These are phyloP conservation scores for Drosophila nigrodunni DNA, from an alignment of 1,140 invertebrate genomes.

Conservation along the genomic window DNA sequence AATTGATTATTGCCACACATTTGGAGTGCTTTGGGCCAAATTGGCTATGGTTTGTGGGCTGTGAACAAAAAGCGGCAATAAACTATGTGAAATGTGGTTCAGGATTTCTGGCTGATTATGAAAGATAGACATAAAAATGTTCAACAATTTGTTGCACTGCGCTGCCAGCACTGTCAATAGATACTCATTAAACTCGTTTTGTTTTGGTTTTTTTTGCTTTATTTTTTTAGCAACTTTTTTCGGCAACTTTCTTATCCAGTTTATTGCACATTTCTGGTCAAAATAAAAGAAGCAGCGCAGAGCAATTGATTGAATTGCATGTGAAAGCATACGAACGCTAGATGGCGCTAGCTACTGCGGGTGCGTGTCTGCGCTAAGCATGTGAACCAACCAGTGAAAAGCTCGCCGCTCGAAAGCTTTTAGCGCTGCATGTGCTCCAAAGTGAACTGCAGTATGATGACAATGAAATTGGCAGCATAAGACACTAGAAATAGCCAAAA, in stretches of 20 bases:
- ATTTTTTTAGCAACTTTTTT: constrained; percentile 1
- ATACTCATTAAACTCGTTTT: constrained; percentile 25
- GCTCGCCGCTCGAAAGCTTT: neutral
- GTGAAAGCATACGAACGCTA: neutral
- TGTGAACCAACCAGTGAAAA: neutral
- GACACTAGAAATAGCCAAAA: constrained; percentile 73
- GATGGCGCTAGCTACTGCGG: constrained; percentile 20
- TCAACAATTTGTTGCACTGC: too few species aligned
- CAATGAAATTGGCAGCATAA: constrained; percentile 72
- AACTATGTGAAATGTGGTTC: constrained; percentile 6
- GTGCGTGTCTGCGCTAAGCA: constrained; percentile 10
- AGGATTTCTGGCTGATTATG: constrained; percentile 13
- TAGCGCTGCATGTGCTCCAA: constrained; percentile 54
- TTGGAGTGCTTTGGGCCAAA: neutral
- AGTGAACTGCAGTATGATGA: constrained; percentile 73
- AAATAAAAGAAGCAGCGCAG: constrained; percentile 15
- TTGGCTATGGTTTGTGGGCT: constrained; percentile 29
- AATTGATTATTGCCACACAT: constrained; percentile 19
- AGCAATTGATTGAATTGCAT: constrained; percentile 15
- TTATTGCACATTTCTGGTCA: constrained; percentile 17
- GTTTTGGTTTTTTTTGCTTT: neutral
- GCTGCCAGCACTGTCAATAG: neutral
- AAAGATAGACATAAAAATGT: neutral
- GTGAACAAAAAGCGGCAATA: neutral
- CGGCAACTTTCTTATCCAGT: constrained; percentile 47